These are phyloP conservation scores for Paramuricea clavata DNA, from an alignment of 92 coral and sea anemone genomes.

Conservation along the genomic window DNA sequence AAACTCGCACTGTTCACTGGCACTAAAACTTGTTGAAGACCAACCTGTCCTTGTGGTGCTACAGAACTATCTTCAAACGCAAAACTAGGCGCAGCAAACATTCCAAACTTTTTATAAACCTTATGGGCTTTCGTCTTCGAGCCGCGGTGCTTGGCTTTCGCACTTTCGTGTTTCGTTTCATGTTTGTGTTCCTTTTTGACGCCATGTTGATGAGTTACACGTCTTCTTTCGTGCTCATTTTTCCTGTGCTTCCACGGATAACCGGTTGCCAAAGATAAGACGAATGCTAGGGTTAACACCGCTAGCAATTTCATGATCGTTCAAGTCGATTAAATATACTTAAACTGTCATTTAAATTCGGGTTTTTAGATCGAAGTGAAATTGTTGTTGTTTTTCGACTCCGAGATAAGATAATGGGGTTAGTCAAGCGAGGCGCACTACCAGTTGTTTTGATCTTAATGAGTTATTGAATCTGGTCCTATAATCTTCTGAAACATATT, in stretches of 20 bases:
- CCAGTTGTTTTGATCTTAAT: constrained; percentile 7
- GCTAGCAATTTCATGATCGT: constrained; percentile 8
- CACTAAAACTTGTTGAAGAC: constrained; percentile 29
- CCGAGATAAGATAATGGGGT: neutral
- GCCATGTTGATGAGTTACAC: neutral
- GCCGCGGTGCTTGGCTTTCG: neutral
- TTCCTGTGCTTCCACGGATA: neutral
- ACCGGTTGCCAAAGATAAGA: neutral
- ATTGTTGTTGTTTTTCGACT: neutral
- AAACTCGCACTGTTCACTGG: neutral
- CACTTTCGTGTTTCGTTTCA: neutral
- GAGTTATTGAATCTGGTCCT: neutral
- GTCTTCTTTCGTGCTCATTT: neutral
- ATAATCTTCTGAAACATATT: no score
- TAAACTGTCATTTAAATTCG: neutral
- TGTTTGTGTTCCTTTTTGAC: neutral
- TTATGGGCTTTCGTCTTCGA: neutral
- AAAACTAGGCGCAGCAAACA: constrained; percentile 24
- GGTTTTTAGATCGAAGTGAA: neutral
- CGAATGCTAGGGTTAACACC: neutral
- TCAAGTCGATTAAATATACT: neutral
- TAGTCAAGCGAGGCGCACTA: constrained; percentile 14
- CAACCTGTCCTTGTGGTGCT: neutral
- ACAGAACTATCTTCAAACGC: constrained; percentile 6
- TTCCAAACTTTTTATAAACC: constrained; percentile 38